Evolutionary conservation across 2,888 invertebrate species (phyloP).

Genomic region (Mythimna loreyi): DNA sequence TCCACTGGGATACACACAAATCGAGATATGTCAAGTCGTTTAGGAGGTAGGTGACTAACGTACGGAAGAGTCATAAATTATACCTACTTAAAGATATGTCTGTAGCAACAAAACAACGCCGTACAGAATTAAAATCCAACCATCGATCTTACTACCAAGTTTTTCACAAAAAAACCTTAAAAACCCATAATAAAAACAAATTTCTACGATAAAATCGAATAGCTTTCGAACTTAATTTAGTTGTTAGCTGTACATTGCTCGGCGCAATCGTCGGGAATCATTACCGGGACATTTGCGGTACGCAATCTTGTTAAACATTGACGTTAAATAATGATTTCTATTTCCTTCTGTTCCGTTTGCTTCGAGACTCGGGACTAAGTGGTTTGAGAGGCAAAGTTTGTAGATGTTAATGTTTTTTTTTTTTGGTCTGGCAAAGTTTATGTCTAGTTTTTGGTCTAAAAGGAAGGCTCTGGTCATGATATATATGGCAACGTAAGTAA

Average conservation of each 20-base stretch:
- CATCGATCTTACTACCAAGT: constrained; percentile 9
- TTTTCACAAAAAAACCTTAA: constrained; percentile 22
- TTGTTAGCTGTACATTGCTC: constrained; percentile 67
- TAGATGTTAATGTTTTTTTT: constrained; percentile 33
- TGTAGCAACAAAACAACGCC: background rate
- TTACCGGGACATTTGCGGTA: constrained; percentile 86
- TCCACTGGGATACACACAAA: too few relatives aligned
- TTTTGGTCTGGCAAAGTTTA: background rate
- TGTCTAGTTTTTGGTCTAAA: too few relatives aligned
- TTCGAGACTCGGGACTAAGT: constrained; percentile 62
- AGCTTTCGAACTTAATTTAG: constrained; percentile 68
- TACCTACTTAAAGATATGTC: too few relatives aligned
- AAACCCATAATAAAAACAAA: constrained; percentile 46
- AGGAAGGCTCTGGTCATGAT: too few relatives aligned
- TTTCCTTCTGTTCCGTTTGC: constrained; percentile 77
- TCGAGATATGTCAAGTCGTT: too few relatives aligned
- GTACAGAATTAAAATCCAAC: background rate
- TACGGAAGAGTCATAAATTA: too few relatives aligned
- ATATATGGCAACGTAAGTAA: too few relatives aligned
- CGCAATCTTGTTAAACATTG: constrained; percentile 86
- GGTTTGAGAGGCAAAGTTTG: constrained; percentile 45
- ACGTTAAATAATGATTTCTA: constrained; percentile 88
- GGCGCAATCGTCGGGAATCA: constrained; percentile 77
- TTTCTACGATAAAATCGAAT: constrained; percentile 59
- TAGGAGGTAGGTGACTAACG: too few relatives aligned